Percentiles rank a stretch among this genome's conserved stretches.
Evolutionary conservation across 2,113 vertebrate genomes (phyloP).

Genomic region (Serilophus lunatus): DNA sequence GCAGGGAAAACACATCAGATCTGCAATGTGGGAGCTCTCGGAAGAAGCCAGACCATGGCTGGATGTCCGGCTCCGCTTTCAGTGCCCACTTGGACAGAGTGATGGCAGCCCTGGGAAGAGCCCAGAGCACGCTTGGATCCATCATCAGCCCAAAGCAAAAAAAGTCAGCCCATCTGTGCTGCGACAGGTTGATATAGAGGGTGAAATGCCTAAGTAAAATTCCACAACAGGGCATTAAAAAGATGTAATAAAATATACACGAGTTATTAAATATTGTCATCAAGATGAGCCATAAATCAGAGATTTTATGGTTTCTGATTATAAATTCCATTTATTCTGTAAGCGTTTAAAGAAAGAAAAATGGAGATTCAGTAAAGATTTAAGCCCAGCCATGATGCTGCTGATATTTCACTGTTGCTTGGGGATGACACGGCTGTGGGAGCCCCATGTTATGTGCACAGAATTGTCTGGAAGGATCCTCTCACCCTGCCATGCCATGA

Average conservation of each 20-base stretch:
- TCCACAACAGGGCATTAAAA: conserved; percentile 62
- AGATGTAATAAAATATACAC: conserved; percentile 65
- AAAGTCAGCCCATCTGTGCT: conserved; percentile 14
- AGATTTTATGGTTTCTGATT: conserved; percentile 69
- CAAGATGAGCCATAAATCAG: conserved; percentile 72
- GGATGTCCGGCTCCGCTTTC: not conserved
- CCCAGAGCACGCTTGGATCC: not conserved
- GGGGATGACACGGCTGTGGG: not conserved
- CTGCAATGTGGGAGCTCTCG: not conserved
- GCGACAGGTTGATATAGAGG: conserved; percentile 48
- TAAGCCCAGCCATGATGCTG: conserved; percentile 20
- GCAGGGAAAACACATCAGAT: not conserved
- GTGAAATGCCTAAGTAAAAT: conserved; percentile 54
- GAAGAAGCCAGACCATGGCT: not conserved
- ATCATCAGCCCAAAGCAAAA: not conserved
- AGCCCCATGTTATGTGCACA: not conserved
- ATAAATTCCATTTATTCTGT: conserved; percentile 70
- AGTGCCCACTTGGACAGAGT: not conserved
- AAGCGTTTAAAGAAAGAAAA: conserved; percentile 71
- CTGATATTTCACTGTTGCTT: conserved; percentile 34
- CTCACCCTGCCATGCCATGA: not conserved
- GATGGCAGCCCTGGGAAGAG: not conserved
- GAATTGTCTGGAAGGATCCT: not conserved
- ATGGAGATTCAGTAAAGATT: conserved; percentile 48
- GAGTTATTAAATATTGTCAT: conserved; percentile 72